Evolutionary conservation across 2,797 vertebrate genomes (phyloP).

Genomic region (Xenops minutus): DNA sequence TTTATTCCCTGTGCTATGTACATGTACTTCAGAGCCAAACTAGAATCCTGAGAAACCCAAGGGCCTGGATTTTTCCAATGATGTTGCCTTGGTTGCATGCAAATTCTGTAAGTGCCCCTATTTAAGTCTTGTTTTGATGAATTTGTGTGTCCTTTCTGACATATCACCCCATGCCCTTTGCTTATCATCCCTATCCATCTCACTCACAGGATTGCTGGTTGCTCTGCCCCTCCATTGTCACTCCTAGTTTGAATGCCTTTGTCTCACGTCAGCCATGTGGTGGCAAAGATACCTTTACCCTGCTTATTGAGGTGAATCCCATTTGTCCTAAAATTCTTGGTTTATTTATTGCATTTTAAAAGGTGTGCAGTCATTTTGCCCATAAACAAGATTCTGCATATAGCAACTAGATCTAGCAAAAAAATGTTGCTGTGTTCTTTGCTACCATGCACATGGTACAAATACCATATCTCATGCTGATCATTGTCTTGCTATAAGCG

Average conservation of each 20-base stretch:
- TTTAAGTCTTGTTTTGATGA: background rate
- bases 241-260: background rate
- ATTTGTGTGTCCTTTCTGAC: background rate
- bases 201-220: background rate
- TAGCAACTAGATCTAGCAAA: background rate
- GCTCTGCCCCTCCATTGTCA: background rate
- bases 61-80: background rate
- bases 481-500: background rate
- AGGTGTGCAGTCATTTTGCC: background rate
- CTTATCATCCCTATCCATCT: background rate
- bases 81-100: background rate
- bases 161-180: background rate
- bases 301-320: background rate
- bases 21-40: background rate
- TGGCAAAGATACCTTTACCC: background rate
- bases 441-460: background rate
- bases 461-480: background rate
- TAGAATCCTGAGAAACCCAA: background rate
- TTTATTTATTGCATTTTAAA: background rate
- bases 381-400: background rate
- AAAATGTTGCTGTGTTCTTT: background rate
- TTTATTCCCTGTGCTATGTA: background rate
- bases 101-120: background rate
- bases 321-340: background rate
- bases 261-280: background rate